Evolutionary conservation across 2,797 vertebrate species (phyloP), one percentile per base, ranked within the genome.

Genomic region (Megaceryle alcyon): DNA sequence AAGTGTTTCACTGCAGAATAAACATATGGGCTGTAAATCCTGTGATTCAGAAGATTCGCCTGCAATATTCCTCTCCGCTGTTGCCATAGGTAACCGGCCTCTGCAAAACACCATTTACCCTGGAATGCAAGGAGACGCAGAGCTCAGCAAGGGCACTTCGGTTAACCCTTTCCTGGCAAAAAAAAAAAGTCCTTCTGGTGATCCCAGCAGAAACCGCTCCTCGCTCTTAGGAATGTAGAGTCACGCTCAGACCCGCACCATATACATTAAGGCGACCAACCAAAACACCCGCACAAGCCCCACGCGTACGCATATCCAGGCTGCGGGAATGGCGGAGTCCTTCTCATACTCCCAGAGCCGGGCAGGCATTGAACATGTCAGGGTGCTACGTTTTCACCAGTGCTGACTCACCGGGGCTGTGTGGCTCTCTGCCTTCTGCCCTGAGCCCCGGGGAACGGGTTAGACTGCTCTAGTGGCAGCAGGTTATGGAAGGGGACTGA

Each of bases 71-170:
- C 96, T 91, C 97, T 92, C 95, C 68, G 90, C 96, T 90, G 98
- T 98, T 98, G 97, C 98, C 97, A 98, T 97, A 98, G 98, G 98
- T 98, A 98, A 98, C 98, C 81, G 76, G 93, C 97, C 97, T 98
- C 91, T 97, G 97, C 98, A 98, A 98, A 98, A 98, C 98, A 98
- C 98, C 97, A 98, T 98, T 98, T 98, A 98, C 98, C 97, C 98
- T 98, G 98, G 98, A 98, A 98, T 98, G 98, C 98, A 97, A 97
- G 97, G 97, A 98, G 98, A 97, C 96, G 76, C 82, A 81, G 93
- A 97, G 96, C 96, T 96, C 89, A 92, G 96, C 90, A 97, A 97
- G 97, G 95, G 97, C 96, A 92, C 97, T 98, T 82, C 82, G 33
- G 68, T 98, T 98, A 98, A 98, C 98, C 96, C 98, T 85, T 97